Percentiles rank a stretch among this genome's conserved stretches.
These are phyloP conservation scores for Lithophane ornitopus DNA, from an alignment of 2,888 invertebrate genomes.

Conservation along the genomic window DNA sequence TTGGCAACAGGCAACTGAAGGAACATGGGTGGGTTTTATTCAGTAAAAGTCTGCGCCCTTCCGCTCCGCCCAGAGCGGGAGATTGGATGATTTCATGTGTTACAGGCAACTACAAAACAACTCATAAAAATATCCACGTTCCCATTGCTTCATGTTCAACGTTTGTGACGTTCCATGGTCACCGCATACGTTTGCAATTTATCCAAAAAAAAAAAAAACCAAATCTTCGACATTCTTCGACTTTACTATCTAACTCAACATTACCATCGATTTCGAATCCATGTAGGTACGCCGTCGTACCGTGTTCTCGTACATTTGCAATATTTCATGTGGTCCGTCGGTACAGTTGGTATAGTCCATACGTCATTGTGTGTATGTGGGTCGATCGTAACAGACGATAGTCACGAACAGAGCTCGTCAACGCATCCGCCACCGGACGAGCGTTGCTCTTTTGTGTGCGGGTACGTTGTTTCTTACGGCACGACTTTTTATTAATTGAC, in stretches of 20 bases:
- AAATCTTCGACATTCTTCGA: background rate
- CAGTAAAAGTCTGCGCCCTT: too few species aligned
- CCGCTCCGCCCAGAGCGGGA: too few species aligned
- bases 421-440: conserved; percentile 79
- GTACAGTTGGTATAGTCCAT: conserved; percentile 27
- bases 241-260: conserved; percentile 14
- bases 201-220: background rate
- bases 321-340: conserved; percentile 59
- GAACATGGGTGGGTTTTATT: too few species aligned
- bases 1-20: too few species aligned
- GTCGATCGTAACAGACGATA: conserved; percentile 88
- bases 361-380: conserved; percentile 79
- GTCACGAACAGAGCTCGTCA: conserved; percentile 81
- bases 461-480: conserved; percentile 64
- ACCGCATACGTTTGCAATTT: too few species aligned
- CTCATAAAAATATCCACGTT: background rate
- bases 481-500: conserved; percentile 39
- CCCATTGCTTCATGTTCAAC: background rate
- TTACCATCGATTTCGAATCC: conserved; percentile 41
- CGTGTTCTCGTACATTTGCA: conserved; percentile 46
- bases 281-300: conserved; percentile 38
- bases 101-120: background rate
- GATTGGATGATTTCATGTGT: background rate
- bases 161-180: background rate
- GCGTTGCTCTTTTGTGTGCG: conserved; percentile 67